A percentile compares a stretch with the other conserved stretches of the same genome.
phyloP scores from a whole-genome alignment of 1,140 invertebrate species.

The Macrobrachium rosenbergii region DNA sequence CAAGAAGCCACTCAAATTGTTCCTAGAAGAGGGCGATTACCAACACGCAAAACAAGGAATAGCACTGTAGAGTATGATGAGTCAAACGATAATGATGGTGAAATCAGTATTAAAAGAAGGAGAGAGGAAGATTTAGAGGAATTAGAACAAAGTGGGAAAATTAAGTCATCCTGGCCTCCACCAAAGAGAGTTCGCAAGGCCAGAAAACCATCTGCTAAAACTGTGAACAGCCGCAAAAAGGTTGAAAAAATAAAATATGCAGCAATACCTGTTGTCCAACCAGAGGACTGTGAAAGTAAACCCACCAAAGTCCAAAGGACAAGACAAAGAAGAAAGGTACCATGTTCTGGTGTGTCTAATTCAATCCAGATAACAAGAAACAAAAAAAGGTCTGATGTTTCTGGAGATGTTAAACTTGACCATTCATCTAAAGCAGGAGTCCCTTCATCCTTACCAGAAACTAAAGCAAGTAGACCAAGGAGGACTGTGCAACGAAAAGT shows the following conservation, averaged over 20 bases:
- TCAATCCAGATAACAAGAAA: background rate
- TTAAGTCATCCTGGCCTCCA: constrained; percentile 58
- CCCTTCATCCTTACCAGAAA: too few relatives aligned
- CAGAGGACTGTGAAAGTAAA: background rate
- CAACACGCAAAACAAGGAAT: too few relatives aligned
- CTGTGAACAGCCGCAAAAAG: constrained; percentile 16
- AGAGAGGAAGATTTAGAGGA: constrained; percentile 55
- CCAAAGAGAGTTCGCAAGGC: constrained; percentile 57
- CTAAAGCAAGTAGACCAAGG: too few relatives aligned
- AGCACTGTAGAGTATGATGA: background rate
- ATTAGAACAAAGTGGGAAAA: constrained; percentile 56
- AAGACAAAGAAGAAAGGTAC: background rate
- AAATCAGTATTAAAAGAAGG: constrained; percentile 33
- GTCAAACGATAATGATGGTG: background rate
- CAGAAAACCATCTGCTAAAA: constrained; percentile 24
- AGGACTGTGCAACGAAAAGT: background rate
- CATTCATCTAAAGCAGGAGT: too few relatives aligned
- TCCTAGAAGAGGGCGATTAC: too few relatives aligned
- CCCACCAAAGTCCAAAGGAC: background rate
- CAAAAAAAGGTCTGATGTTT: background rate
- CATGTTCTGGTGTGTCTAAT: too few relatives aligned
- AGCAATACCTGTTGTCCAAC: constrained; percentile 2
- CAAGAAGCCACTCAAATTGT: too few relatives aligned
- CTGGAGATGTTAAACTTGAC: background rate
- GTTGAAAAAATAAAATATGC: constrained; percentile 3